phyloP scores from a whole-genome alignment of 2,797 vertebrate species.

The Clarias pachynema region DNA sequence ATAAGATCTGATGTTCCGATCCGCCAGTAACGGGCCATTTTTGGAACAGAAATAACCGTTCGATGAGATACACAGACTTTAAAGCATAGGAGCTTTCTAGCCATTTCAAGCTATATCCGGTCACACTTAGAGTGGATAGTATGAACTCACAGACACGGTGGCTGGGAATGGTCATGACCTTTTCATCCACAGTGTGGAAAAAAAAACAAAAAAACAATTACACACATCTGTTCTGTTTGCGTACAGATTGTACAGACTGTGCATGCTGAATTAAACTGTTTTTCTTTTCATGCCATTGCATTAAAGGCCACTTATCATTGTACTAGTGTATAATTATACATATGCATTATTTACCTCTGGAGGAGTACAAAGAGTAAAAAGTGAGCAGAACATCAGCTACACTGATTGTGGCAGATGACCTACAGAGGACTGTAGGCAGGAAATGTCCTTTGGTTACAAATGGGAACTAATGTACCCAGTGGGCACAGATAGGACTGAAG shows the following conservation, averaged over 20 bases:
- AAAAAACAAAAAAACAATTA: constrained; percentile 32
- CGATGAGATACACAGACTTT: neutral
- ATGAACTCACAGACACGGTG: constrained; percentile 25
- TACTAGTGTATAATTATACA: neutral
- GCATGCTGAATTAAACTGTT: constrained; percentile 7
- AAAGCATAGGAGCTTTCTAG: constrained; percentile 19
- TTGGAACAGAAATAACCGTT: constrained; percentile 24
- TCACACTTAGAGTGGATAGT: constrained; percentile 21
- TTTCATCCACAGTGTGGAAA: constrained; percentile 27
- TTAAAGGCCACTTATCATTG: constrained; percentile 23
- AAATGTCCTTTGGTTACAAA: neutral
- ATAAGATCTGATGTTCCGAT: constrained; percentile 32
- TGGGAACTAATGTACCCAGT: neutral
- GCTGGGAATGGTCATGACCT: constrained; percentile 43
- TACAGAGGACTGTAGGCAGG: neutral
- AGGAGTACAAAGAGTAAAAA: neutral
- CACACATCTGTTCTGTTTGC: constrained; percentile 14
- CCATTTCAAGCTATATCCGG: constrained; percentile 34
- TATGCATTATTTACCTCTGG: constrained; percentile 9
- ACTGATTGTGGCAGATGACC: neutral
- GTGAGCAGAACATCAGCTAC: neutral
- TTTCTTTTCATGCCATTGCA: neutral
- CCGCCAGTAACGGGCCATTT: constrained; percentile 4
- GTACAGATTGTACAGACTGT: neutral
- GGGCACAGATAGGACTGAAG: too few species aligned